phyloP scores from a whole-genome alignment of 2,888 invertebrate species.

The Dastarcus helophoroides region DNA sequence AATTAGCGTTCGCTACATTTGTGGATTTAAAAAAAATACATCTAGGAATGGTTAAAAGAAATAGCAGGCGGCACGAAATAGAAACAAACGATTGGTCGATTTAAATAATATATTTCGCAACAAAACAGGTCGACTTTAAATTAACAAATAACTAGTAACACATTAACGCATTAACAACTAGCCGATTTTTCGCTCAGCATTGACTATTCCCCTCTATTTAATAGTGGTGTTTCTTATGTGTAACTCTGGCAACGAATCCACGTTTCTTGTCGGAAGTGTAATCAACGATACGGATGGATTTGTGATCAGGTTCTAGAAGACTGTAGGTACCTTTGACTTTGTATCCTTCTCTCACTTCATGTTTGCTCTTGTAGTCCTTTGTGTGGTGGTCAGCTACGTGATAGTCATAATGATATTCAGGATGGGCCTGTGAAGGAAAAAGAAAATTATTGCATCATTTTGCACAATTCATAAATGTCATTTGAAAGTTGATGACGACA shows the following conservation, averaged over 20 bases:
- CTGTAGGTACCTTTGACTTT: constrained; percentile 32
- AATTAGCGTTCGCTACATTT: too few relatives aligned
- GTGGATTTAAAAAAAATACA: too few relatives aligned
- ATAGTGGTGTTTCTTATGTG: constrained; percentile 25
- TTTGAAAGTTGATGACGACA: too few relatives aligned
- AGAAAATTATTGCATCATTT: too few relatives aligned
- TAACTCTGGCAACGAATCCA: constrained; percentile 31
- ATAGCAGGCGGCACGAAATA: too few relatives aligned
- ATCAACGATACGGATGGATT: constrained; percentile 29
- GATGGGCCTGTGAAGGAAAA: constrained; percentile 31
- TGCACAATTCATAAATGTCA: too few relatives aligned
- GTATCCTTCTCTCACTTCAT: constrained; percentile 31
- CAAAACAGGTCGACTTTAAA: constrained; percentile 22
- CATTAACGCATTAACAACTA: constrained; percentile 8
- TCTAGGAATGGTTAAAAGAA: too few relatives aligned
- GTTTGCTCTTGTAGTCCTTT: constrained; percentile 30
- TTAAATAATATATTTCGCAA: constrained; percentile 19
- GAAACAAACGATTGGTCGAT: too few relatives aligned
- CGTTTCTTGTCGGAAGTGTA: constrained; percentile 30
- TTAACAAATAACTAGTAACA: constrained; percentile 13
- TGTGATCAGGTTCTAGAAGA: constrained; percentile 31
- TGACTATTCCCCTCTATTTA: background rate
- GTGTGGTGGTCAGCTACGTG: constrained; percentile 28
- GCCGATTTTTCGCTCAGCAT: constrained; percentile 2
- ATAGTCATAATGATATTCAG: constrained; percentile 31